Evolutionary conservation across 2,113 vertebrate species (phyloP), one percentile per base, ranked within the genome.

Genomic region (Illadopsis cleaveri): DNA sequence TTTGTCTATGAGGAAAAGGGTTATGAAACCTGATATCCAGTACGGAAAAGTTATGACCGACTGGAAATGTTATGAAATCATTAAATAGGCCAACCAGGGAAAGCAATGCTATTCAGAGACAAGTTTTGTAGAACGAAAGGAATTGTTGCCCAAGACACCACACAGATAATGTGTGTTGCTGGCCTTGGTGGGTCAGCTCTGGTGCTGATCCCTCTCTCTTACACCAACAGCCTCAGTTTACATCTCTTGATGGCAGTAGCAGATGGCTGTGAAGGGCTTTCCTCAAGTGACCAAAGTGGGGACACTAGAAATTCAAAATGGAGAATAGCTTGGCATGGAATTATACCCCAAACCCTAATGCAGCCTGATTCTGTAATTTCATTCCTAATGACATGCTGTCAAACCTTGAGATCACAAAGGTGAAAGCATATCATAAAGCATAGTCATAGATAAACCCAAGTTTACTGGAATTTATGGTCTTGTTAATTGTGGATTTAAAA

Each of bases 361-460:
- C 33, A 89, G 5, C 18, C 53, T 22, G 35, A 50, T 70, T 50
- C 30, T 73, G 38, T 62, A 31, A 40, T 65, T 66, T 51, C 22
- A 15, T 44, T 78, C 24, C 31, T 38, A 31, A 44, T 28, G 15
- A 15, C 45, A 20, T 0, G 0, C 25, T 72, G 21, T 69, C 2
- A 1, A 69, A 82, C 30, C 12, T 2, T 0, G 47, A 50, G 35
- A 45, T 54, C 14, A 53, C 42, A 50, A 33, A 66, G 17, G 12
- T 58, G 31, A n/a, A n/a, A n/a, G n/a, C n/a, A n/a, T n/a, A n/a
- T n/a, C n/a, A n/a, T n/a, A n/a, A n/a, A 51, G 22, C 2, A 0
- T 6, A 64, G 45, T 53, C 66, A 37, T 2, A 54, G 53, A 47
- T 15, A 65, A 90, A 70, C n/a, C 14, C 51, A 45, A 54, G 27